A percentile compares a stretch with the other conserved stretches of the same genome.
These are phyloP conservation scores for Corella eumyota DNA, from an alignment of 23 tunicate genomes.

Conservation along the genomic window DNA sequence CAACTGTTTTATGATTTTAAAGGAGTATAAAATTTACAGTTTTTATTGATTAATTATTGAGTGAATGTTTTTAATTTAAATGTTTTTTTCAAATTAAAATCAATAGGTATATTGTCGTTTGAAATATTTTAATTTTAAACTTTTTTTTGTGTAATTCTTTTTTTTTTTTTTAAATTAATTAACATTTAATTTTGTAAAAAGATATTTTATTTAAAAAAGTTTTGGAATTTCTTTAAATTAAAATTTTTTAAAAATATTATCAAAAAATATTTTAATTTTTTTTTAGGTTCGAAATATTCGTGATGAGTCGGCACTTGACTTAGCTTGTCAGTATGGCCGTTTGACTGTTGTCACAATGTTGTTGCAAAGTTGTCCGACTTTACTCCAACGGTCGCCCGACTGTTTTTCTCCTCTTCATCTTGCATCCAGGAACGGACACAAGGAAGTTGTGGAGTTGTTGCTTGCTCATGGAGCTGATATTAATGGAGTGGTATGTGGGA, in stretches of 20 bases:
- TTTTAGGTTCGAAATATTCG: constrained; percentile 57
- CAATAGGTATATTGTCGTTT: too few relatives aligned
- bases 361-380: constrained; percentile 40
- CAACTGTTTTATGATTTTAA: too few relatives aligned
- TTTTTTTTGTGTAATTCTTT: background rate
- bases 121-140: too few relatives aligned
- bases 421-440: constrained; percentile 81
- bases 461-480: constrained; percentile 84
- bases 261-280: too few relatives aligned
- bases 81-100: too few relatives aligned
- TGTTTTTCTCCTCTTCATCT: constrained; percentile 73
- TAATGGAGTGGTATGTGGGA: constrained; percentile 43
- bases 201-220: too few relatives aligned
- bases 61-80: too few relatives aligned
- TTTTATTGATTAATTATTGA: too few relatives aligned
- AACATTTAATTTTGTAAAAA: background rate
- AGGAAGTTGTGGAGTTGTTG: constrained; percentile 62
- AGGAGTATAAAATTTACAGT: too few relatives aligned
- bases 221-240: too few relatives aligned
- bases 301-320: constrained; percentile 65
- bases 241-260: too few relatives aligned
- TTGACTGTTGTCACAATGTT: constrained; percentile 43
- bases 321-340: constrained; percentile 86
- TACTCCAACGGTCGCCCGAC: constrained; percentile 27
- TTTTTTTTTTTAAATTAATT: background rate